Percentiles rank a stretch among this genome's conserved stretches.
phyloP scores from a whole-genome alignment of 2,888 invertebrate species.

The Thera obeliscata region DNA sequence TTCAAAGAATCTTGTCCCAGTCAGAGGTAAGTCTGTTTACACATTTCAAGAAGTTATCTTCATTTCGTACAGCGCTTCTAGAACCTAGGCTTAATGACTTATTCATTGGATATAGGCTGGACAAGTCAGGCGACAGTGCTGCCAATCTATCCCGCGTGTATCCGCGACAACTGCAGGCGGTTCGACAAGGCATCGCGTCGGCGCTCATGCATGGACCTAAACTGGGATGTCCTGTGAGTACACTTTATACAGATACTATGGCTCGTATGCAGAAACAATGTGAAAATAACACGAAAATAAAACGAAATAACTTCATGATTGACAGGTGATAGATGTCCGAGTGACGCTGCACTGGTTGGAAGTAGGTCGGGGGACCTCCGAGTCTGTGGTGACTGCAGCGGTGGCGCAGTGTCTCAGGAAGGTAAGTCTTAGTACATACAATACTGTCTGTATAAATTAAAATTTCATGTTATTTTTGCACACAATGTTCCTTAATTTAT shows the following conservation, averaged over 20 bases:
- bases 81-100: no score
- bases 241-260: no score
- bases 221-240: conserved; percentile 90
- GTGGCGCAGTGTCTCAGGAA: conserved; percentile 92
- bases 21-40: no score
- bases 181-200: conserved; percentile 88
- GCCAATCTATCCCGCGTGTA: conserved; percentile 87
- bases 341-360: conserved; percentile 91
- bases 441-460: no score
- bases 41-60: no score
- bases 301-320: background rate
- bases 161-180: conserved; percentile 87
- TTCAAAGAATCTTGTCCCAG: no score
- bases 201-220: conserved; percentile 93
- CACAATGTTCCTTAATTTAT: no score
- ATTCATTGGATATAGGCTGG: conserved; percentile 74
- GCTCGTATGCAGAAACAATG: no score
- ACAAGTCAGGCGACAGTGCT: conserved; percentile 87
- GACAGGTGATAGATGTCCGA: conserved; percentile 88
- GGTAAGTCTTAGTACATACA: conserved; percentile 71
- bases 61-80: no score
- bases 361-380: conserved; percentile 89
- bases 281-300: no score
- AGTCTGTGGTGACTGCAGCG: conserved; percentile 91
- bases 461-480: no score